Evolutionary conservation across 2,797 vertebrate species (phyloP).

Genomic region (Halcyon badia): DNA sequence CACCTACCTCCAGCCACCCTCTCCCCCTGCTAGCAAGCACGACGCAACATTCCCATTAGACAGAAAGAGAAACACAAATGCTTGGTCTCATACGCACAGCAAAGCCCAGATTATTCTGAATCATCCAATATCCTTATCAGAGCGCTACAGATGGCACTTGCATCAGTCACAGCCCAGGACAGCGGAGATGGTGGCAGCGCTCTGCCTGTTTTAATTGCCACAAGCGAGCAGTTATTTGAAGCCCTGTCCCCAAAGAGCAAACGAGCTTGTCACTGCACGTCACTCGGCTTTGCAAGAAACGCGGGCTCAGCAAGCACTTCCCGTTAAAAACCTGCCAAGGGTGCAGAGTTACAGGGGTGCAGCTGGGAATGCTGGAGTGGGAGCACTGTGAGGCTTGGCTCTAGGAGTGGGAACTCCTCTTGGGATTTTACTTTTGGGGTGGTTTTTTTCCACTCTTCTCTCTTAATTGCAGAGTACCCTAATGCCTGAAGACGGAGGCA

Average conservation of each 20-base stretch:
- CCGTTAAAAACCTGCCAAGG: not conserved
- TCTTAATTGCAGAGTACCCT: not conserved
- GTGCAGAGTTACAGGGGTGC: accelerated
- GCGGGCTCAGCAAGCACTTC: not conserved
- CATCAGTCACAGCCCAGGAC: slow-evolving; percentile 43
- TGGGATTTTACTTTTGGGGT: accelerated
- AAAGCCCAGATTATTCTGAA: slow-evolving; percentile 55
- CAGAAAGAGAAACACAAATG: not conserved
- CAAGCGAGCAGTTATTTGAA: slow-evolving; percentile 54
- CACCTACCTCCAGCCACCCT: not conserved
- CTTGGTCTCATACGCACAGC: not conserved
- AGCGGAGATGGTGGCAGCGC: not conserved
- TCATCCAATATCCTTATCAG: slow-evolving; percentile 69
- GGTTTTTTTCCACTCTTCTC: not conserved
- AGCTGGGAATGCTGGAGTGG: not conserved
- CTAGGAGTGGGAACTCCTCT: not conserved
- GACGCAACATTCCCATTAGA: not conserved
- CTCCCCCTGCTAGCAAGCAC: not conserved
- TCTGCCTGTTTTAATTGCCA: slow-evolving; percentile 34
- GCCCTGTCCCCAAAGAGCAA: slow-evolving; percentile 41
- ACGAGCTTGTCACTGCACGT: not conserved
- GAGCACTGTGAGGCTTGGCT: not conserved
- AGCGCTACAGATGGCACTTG: not conserved
- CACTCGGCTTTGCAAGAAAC: not conserved
- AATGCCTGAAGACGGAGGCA: accelerated